Conservation (phyloP, 2,888 invertebrate species). For the Caenorhabditis sp. region DNA sequence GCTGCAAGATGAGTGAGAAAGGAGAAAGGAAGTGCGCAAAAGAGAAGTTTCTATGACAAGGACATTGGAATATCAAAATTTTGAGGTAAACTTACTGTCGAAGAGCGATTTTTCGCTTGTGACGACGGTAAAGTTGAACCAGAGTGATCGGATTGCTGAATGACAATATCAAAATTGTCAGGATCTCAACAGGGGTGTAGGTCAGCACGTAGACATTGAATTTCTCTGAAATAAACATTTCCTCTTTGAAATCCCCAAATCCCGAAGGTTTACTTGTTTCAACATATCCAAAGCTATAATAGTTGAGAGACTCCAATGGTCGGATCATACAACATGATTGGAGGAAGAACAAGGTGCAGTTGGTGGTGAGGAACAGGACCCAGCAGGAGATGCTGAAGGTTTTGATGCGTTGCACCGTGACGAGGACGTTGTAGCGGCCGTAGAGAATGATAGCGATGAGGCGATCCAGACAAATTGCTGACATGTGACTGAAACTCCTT, state of each 20-base stretch:
- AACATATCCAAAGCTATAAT: conserved; percentile 81
- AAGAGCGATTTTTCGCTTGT: conserved; percentile 81
- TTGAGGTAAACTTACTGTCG: conserved; percentile 74
- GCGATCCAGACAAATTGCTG: conserved; percentile 82
- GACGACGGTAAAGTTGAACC: conserved; percentile 79
- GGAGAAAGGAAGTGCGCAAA: conserved; percentile 9
- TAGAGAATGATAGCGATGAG: conserved; percentile 81
- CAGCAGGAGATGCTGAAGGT: conserved; percentile 76
- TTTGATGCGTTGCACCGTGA: conserved; percentile 72
- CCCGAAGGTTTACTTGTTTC: conserved; percentile 20
- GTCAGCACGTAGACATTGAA: conserved; percentile 79
- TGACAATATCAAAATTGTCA: conserved; percentile 78
- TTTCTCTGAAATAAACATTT: conserved; percentile 54
- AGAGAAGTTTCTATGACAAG: conserved; percentile 13
- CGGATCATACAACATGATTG: conserved; percentile 81
- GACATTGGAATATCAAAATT: neutral
- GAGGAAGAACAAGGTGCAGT: conserved; percentile 74
- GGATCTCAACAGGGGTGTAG: conserved; percentile 81
- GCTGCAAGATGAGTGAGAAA: conserved; percentile 41
- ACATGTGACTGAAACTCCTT: conserved; percentile 82
- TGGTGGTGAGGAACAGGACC: conserved; percentile 76
- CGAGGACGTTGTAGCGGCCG: conserved; percentile 78
- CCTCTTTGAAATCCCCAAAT: no score
- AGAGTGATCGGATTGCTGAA: conserved; percentile 82
- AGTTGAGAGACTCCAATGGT: conserved; percentile 77